These are phyloP conservation scores for Hipposideros larvatus DNA, from an alignment of 2,797 vertebrate genomes.

Conservation along the genomic window DNA sequence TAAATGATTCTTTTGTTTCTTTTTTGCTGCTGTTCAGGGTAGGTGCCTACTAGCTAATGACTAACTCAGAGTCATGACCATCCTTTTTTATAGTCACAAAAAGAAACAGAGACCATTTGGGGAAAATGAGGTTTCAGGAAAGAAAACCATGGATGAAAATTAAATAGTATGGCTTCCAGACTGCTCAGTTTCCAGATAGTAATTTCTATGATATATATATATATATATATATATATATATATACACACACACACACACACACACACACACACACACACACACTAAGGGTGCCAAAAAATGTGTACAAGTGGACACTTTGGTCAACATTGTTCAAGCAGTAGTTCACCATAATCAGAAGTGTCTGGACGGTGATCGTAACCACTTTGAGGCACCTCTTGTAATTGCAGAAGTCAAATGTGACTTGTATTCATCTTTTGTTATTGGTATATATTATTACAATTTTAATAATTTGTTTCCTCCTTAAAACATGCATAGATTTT, in stretches of 20 bases:
- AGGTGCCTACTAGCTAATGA: neutral
- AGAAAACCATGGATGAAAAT: neutral
- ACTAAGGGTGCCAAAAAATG: too few relatives aligned
- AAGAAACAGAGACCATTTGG: neutral
- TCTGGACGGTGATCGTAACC: too few relatives aligned
- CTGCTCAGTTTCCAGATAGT: neutral
- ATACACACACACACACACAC: neutral
- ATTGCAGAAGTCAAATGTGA: too few relatives aligned
- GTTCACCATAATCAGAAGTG: too few relatives aligned
- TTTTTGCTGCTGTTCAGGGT: neutral
- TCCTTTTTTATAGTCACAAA: neutral
- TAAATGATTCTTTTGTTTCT: neutral
- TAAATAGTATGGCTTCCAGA: neutral
- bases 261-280: neutral
- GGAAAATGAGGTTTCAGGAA: neutral
- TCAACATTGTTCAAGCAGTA: too few relatives aligned
- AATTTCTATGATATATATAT: neutral
- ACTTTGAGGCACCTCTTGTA: too few relatives aligned
- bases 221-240: too few relatives aligned
- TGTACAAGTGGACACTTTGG: too few relatives aligned
- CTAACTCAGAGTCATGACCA: neutral
- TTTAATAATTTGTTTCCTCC: too few relatives aligned
- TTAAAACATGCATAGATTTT: too few relatives aligned
- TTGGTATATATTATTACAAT: too few relatives aligned
- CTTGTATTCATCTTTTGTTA: too few relatives aligned